Evolutionary conservation across 2,888 invertebrate genomes (phyloP).

Genomic region (Xanthorhoe designata): DNA sequence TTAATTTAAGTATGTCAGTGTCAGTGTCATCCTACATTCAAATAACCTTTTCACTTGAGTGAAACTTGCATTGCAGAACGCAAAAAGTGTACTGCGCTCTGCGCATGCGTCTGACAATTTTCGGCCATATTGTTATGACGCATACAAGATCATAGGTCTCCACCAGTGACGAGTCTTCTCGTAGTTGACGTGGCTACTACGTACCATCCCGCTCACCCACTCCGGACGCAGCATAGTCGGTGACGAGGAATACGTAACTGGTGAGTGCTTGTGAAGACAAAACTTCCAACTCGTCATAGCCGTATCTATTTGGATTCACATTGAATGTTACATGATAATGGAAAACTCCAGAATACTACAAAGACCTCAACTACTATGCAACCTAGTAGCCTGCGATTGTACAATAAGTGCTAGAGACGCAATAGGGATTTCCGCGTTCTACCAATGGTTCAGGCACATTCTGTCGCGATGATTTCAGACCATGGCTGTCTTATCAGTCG

Average conservation of each 20-base stretch:
- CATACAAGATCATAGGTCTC: conserved; percentile 90
- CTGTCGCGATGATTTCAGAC: conserved; percentile 79
- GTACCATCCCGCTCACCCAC: conserved; percentile 96
- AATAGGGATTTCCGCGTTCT: conserved; percentile 73
- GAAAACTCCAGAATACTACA: conserved; percentile 56
- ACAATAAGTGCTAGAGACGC: conserved; percentile 59
- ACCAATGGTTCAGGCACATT: conserved; percentile 50
- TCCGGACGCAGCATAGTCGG: conserved; percentile 97
- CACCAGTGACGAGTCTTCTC: conserved; percentile 94
- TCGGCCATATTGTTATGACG: conserved; percentile 91
- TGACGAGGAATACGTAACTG: conserved; percentile 98
- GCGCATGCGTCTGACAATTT: conserved; percentile 82
- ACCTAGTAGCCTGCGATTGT: conserved; percentile 63
- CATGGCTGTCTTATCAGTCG: conserved; percentile 71
- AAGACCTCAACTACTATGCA: conserved; percentile 49
- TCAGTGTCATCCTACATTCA: conserved; percentile 23
- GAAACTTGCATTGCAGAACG: conserved; percentile 26
- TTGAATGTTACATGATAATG: conserved; percentile 67
- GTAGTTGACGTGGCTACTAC: conserved; percentile 97
- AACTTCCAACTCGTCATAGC: conserved; percentile 84
- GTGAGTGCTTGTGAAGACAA: conserved; percentile 90
- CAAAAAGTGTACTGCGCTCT: conserved; percentile 33
- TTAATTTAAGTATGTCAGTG: conserved; percentile 8
- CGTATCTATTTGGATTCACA: conserved; percentile 77
- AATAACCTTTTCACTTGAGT: background rate